Base-by-base conservation (phyloP, 2,113 vertebrate genomes). In the Butorides virescens region DNA sequence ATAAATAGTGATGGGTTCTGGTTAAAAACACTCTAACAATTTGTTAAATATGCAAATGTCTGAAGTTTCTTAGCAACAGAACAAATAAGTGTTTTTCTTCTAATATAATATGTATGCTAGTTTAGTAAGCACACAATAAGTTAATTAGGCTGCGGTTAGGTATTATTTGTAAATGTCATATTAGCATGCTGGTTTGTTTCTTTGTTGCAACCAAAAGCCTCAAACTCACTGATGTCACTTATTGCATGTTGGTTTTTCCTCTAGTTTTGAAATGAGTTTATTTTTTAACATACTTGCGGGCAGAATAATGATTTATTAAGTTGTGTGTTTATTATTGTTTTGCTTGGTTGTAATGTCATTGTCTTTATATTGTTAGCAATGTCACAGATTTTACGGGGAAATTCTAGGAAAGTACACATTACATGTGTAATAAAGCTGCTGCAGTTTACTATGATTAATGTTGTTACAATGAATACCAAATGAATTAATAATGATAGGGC, bases 151-250 rank as follows among this genome's bases (percentile, higher is more conserved):
- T 98, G 97, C 5, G 97, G 97, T 97, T 98, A 98, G 97, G 97
- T 96, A 96, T 98, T 97, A 97, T 98, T 98, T 98, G 93, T 98
- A 98, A 98, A 98, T 98, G 98, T 98, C 98, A 97, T 98, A 98
- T 98, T 98, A 98, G 97, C 98, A 98, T 98, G 97, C 95, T 91
- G 91, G 91, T 97, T 95, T 96, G 83, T 97, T 97, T 95, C 91
- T 97, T 97, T 97, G 94, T 91, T 97, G 90, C 93, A 82, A 90
- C 87, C 93, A 67, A 74, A 95, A 97, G 93, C 95, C 92, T 96
- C 95, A 97, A 84, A 95, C 70, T 95, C 95, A 92, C 78, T 86
- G 94, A 90, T 97, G 92, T 95, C 91, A 92, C 94, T 97, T 95
- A 95, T 58, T 39, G 73, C 65, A 49, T 44, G 83, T 80, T 82